Evolutionary conservation across 2,797 vertebrate species (phyloP).

Genomic region (Octomys mimax): DNA sequence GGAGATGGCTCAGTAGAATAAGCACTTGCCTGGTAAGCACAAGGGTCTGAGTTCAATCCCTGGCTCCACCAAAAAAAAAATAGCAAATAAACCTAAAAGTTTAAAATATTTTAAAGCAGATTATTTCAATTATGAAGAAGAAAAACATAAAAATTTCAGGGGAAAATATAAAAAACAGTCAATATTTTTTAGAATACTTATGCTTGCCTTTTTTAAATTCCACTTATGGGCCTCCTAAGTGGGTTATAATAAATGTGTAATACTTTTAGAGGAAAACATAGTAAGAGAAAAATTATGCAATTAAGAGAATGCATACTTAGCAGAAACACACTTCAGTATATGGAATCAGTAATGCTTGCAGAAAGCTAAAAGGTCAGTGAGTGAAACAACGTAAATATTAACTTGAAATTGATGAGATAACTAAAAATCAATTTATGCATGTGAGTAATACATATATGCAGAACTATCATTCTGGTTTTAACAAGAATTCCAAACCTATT

Average conservation of each 20-base stretch:
- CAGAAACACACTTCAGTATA: constrained; percentile 27
- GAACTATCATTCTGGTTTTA: constrained; percentile 47
- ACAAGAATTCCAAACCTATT: constrained; percentile 25
- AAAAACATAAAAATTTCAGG: constrained; percentile 17
- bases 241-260: not conserved
- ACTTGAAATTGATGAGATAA: constrained; percentile 58
- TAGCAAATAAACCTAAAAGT: not conserved
- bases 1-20: no score
- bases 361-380: constrained; percentile 52
- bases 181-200: not conserved
- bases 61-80: not conserved
- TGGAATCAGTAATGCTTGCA: not conserved
- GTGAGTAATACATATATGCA: not conserved
- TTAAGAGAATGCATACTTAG: not conserved
- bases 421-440: constrained; percentile 43
- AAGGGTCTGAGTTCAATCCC: no score
- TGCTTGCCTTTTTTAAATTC: not conserved
- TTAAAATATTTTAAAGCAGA: not conserved
- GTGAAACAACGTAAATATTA: not conserved
- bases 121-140: not conserved
- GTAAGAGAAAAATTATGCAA: constrained; percentile 45
- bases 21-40: no score
- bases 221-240: not conserved
- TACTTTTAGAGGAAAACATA: constrained; percentile 26
- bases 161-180: not conserved